Conservation (phyloP, 1,140 invertebrate genomes). For the Lamellibrachia luymesi region DNA sequence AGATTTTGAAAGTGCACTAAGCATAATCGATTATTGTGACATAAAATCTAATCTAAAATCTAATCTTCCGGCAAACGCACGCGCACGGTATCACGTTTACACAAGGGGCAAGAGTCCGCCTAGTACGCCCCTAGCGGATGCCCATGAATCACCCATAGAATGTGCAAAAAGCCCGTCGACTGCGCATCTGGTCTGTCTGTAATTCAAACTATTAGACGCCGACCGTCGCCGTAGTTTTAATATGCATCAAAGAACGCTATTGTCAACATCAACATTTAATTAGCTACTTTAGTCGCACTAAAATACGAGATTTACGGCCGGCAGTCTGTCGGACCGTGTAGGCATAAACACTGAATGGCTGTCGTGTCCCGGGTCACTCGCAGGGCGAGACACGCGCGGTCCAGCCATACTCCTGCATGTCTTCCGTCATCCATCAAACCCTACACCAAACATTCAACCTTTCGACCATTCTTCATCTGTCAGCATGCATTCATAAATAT, state of each 20-base stretch:
- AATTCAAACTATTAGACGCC: background rate
- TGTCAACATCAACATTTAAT: background rate
- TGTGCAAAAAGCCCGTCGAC: background rate
- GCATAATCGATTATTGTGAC: background rate
- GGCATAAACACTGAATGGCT: background rate
- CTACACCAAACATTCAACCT: background rate
- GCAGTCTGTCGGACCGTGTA: background rate
- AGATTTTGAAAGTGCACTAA: background rate
- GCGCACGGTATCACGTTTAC: background rate
- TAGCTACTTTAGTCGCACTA: background rate
- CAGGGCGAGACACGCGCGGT: background rate
- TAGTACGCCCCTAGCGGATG: background rate
- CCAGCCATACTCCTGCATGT: background rate
- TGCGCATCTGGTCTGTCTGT: background rate
- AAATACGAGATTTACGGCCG: background rate
- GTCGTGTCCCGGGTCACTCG: background rate
- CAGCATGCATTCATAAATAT: background rate
- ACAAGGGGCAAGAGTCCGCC: background rate
- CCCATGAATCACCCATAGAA: background rate
- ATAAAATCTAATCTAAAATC: background rate
- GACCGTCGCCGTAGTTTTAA: background rate
- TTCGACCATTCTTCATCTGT: background rate
- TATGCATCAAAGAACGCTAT: background rate
- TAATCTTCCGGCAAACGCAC: background rate
- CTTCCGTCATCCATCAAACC: slow-evolving; percentile 3